phyloP scores from a whole-genome alignment of 2,797 vertebrate genomes.

The Telmatherina bonti region DNA sequence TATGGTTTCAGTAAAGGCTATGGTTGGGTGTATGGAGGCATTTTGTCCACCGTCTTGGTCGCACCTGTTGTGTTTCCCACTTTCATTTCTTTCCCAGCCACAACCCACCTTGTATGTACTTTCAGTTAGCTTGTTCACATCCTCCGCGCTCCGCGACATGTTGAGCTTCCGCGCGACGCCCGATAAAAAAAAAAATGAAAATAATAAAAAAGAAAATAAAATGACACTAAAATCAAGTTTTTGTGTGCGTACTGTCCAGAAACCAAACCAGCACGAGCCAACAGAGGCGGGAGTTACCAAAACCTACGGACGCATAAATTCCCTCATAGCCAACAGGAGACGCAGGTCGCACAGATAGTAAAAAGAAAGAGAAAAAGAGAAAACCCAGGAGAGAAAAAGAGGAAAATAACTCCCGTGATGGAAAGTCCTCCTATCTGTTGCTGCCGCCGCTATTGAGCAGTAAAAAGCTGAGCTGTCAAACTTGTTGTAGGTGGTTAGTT shows the following conservation, averaged over 20 bases:
- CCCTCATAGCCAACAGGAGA: constrained; percentile 63
- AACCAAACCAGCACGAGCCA: neutral
- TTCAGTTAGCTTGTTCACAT: constrained; percentile 94
- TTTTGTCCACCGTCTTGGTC: constrained; percentile 2
- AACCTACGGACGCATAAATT: constrained; percentile 52
- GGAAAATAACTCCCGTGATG: neutral
- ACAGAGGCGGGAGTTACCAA: constrained; percentile 20
- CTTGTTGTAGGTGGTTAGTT: constrained; percentile 72
- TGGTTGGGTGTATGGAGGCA: constrained; percentile 4
- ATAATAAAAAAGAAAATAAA: neutral
- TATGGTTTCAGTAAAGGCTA: neutral
- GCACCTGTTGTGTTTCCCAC: constrained; percentile 66
- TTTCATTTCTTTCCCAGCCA: neutral
- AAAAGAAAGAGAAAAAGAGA: neutral
- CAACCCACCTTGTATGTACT: constrained; percentile 91
- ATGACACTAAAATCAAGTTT: neutral
- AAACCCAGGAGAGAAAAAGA: too few relatives aligned
- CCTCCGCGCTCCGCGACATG: constrained; percentile 92
- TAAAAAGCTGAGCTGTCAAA: constrained; percentile 79
- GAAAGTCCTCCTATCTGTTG: constrained; percentile 21
- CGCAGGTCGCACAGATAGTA: constrained; percentile 18
- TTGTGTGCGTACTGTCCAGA: neutral
- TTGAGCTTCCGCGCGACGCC: constrained; percentile 36
- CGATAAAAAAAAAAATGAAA: constrained; percentile 11
- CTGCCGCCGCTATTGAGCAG: constrained; percentile 15